phyloP scores from a whole-genome alignment of 2,113 vertebrate genomes.

The Megaceryle maxima region DNA sequence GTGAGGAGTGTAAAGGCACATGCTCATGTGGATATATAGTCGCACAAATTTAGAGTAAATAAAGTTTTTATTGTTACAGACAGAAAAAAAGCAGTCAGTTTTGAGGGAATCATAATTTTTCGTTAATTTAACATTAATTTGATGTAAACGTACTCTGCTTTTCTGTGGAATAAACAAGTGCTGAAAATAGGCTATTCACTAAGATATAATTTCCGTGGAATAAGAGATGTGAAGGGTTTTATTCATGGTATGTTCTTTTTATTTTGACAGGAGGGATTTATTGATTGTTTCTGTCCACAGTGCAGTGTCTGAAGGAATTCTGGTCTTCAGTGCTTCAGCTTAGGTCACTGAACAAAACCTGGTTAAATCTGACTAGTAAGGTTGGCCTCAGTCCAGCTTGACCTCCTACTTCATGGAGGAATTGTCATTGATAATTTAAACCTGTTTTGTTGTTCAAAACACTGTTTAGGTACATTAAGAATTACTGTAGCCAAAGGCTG shows the following conservation, averaged over 20 bases:
- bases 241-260: neutral
- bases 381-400: neutral
- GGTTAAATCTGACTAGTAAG: neutral
- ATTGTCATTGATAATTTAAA: conserved; percentile 7
- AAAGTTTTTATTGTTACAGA: neutral
- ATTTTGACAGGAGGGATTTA: neutral
- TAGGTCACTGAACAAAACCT: neutral
- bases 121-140: neutral
- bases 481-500: neutral
- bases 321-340: neutral
- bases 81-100: neutral
- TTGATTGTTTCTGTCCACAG: neutral
- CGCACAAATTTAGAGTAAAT: neutral
- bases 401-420: neutral
- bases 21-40: rapidly evolving
- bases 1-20: neutral
- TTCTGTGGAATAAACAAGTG: neutral
- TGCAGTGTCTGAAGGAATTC: neutral
- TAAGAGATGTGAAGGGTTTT: neutral
- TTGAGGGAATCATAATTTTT: neutral
- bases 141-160: neutral
- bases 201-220: neutral
- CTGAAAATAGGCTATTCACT: neutral
- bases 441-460: neutral
- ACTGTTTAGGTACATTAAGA: neutral